Evolutionary conservation across 2,888 invertebrate species (phyloP).

Genomic region (Torymus aiolomorphi): DNA sequence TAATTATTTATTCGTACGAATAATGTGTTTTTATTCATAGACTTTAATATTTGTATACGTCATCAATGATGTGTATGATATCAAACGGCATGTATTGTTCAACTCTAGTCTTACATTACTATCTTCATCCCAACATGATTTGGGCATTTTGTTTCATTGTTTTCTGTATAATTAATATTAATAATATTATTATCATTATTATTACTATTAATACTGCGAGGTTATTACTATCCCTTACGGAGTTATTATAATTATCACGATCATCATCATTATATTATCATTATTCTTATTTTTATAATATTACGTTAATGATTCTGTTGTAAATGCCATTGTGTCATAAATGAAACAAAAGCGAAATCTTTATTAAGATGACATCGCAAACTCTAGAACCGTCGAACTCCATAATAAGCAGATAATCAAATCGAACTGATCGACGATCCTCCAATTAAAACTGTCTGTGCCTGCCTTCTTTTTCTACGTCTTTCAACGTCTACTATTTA

Average conservation of each 20-base stretch:
- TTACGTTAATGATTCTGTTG: slow-evolving; percentile 8
- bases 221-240: neutral
- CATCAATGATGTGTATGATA: slow-evolving; percentile 68
- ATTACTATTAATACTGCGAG: slow-evolving; percentile 9
- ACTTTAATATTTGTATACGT: slow-evolving; percentile 74
- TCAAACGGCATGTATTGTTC: slow-evolving; percentile 73
- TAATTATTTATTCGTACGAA: slow-evolving; percentile 50
- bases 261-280: slow-evolving; percentile 20
- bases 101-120: slow-evolving; percentile 75
- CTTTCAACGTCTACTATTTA: slow-evolving; percentile 40
- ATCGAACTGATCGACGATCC: slow-evolving; percentile 40
- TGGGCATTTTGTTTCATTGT: slow-evolving; percentile 60
- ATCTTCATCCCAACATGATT: slow-evolving; percentile 63
- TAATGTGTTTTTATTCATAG: slow-evolving; percentile 62
- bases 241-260: neutral
- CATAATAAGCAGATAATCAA: slow-evolving; percentile 46
- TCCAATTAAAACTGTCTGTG: slow-evolving; percentile 45
- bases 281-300: slow-evolving; percentile 12
- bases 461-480: slow-evolving; percentile 47
- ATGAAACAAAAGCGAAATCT: slow-evolving; percentile 16
- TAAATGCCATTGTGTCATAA: slow-evolving; percentile 16
- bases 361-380: slow-evolving; percentile 20
- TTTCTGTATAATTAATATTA: slow-evolving; percentile 13
- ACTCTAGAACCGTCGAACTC: slow-evolving; percentile 28
- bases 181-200: slow-evolving; percentile 7